phyloP scores from a whole-genome alignment of 2,888 invertebrate species.

The Spisula subtruncata region DNA sequence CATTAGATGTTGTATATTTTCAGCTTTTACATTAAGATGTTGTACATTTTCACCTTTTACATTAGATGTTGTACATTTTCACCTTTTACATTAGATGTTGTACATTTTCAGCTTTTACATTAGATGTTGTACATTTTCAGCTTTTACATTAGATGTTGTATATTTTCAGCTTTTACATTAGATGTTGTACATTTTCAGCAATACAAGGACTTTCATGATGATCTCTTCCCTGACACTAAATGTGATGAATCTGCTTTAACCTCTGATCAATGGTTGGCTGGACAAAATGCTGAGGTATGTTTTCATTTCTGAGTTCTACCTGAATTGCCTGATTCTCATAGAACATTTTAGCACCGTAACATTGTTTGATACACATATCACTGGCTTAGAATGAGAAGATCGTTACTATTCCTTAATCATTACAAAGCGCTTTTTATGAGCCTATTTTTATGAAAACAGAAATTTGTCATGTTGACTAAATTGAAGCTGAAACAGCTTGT shows the following conservation, averaged over 20 bases:
- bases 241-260: constrained; percentile 94
- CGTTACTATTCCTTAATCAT: too few species aligned
- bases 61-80: constrained; percentile 73
- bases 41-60: constrained; percentile 87
- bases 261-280: constrained; percentile 94
- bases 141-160: constrained; percentile 80
- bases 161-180: constrained; percentile 74
- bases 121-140: constrained; percentile 88
- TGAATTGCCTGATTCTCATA: too few species aligned
- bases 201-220: constrained; percentile 97
- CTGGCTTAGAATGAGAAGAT: too few species aligned
- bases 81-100: constrained; percentile 84
- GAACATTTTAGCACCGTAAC: too few species aligned
- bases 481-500: too few species aligned
- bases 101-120: constrained; percentile 89
- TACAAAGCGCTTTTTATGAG: too few species aligned
- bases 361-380: too few species aligned
- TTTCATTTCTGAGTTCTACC: not conserved
- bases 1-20: constrained; percentile 69
- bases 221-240: constrained; percentile 96
- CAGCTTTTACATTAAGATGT: constrained; percentile 89
- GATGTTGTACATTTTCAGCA: constrained; percentile 89
- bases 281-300: constrained; percentile 86
- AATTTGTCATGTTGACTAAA: too few species aligned
- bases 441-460: too few species aligned